A percentile compares a stretch with the other conserved stretches of the same genome.
Conservation (phyloP, 2,797 vertebrate species). For the Iguana delicatissima region DNA sequence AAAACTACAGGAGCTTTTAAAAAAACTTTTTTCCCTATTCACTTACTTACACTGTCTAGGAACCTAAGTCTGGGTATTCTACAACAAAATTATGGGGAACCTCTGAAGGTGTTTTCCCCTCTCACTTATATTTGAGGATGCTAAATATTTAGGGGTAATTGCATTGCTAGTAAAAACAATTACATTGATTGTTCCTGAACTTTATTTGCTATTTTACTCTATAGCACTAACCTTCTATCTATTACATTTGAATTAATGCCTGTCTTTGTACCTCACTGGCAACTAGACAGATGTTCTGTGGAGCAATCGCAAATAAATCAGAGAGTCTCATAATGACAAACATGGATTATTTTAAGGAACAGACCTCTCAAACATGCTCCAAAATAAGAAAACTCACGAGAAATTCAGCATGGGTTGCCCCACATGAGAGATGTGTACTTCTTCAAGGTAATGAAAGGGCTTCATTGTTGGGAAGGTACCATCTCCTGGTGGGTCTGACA, state of each 20-base stretch:
- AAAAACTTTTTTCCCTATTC: not conserved
- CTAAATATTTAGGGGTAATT: not conserved
- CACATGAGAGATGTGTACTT: constrained; percentile 89
- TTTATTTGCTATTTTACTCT: not conserved
- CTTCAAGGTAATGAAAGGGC: constrained; percentile 92
- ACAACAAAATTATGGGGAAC: not conserved
- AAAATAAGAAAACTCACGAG: constrained; percentile 80
- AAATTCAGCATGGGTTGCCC: constrained; percentile 96
- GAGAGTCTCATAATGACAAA: not conserved
- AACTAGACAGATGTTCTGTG: not conserved
- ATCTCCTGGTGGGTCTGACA: constrained; percentile 88
- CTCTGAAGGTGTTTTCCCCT: not conserved
- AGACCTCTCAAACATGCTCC: not conserved
- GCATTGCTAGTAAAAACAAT: not conserved
- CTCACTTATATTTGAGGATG: not conserved
- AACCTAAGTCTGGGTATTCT: not conserved
- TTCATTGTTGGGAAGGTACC: constrained; percentile 88
- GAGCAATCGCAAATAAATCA: constrained; percentile 30
- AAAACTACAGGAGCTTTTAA: not conserved
- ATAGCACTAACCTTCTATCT: not conserved
- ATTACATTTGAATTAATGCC: not conserved
- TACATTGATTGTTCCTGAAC: constrained; percentile 11
- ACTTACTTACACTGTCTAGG: not conserved
- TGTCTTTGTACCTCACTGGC: not conserved
- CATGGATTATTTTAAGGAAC: not conserved